Percentiles rank a stretch among this genome's conserved stretches.
These are phyloP conservation scores for Cacoxenus indagator DNA, from an alignment of 2,888 invertebrate species.

Conservation along the genomic window DNA sequence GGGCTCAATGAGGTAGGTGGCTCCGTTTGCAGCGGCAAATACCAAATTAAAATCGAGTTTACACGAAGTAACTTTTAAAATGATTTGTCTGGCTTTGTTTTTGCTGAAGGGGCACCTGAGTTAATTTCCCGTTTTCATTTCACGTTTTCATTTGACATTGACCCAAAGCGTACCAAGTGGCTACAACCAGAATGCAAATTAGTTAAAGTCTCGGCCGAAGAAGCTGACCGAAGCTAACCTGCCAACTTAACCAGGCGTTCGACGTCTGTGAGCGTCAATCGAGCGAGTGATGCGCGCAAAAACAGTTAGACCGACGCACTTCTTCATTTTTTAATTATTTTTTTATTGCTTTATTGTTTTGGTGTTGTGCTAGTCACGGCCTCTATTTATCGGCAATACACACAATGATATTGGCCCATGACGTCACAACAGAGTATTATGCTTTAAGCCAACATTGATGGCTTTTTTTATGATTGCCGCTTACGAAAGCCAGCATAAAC, in stretches of 20 bases:
- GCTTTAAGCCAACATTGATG: background rate
- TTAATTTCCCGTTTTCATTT: conserved; percentile 7
- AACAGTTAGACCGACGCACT: background rate
- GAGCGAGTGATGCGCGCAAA: background rate
- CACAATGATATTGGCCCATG: background rate
- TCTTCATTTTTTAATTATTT: background rate
- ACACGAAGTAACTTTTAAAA: background rate
- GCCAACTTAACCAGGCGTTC: background rate
- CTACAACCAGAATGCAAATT: conserved; percentile 24
- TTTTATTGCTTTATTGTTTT: background rate
- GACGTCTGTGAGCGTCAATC: background rate
- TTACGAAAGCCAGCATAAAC: background rate
- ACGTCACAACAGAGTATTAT: background rate
- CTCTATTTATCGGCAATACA: background rate
- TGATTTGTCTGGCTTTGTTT: background rate
- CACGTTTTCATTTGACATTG: conserved; percentile 16
- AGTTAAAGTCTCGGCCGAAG: background rate
- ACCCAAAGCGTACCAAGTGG: conserved; percentile 3
- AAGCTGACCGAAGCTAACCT: background rate
- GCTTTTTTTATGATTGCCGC: background rate
- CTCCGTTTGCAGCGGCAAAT: background rate
- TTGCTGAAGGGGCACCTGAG: background rate
- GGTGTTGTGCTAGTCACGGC: background rate
- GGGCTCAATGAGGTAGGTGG: background rate
- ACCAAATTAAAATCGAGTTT: too few relatives aligned